Evolutionary conservation across 2,888 invertebrate genomes (phyloP).

Genomic region (Heliconius sara): DNA sequence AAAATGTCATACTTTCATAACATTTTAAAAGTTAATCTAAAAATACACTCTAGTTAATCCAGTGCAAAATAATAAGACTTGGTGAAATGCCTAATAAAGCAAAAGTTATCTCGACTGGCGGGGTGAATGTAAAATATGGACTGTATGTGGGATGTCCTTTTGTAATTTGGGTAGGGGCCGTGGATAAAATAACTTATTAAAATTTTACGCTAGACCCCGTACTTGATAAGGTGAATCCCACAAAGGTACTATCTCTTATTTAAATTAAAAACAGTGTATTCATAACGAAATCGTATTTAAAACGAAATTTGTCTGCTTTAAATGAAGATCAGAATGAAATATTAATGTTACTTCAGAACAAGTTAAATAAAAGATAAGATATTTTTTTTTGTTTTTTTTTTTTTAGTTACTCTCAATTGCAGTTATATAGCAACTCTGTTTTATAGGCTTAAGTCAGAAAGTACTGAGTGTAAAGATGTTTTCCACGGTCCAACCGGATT

Average conservation of each 20-base stretch:
- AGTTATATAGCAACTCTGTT: too few species aligned
- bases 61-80: background rate
- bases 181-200: slow-evolving; percentile 26
- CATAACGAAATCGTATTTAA: too few species aligned
- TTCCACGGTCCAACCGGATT: too few species aligned
- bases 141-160: slow-evolving; percentile 14
- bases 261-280: background rate
- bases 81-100: slow-evolving; percentile 14
- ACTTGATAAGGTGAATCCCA: slow-evolving; percentile 17
- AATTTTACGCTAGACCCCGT: slow-evolving; percentile 17
- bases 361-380: too few species aligned
- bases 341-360: too few species aligned
- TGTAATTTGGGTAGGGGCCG: slow-evolving; percentile 13
- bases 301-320: too few species aligned
- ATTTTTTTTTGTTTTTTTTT: too few species aligned
- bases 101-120: slow-evolving; percentile 26
- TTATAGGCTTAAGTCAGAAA: too few species aligned
- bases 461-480: too few species aligned
- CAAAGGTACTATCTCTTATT: slow-evolving; percentile 17
- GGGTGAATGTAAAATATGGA: slow-evolving; percentile 26
- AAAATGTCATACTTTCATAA: background rate
- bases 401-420: too few species aligned
- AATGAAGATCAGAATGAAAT: too few species aligned
- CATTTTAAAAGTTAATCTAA: background rate
- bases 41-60: background rate